Conservation (phyloP, 2,113 vertebrate species). For the zebrafish (Danio rerio) region GRCz12tu NC_133189.1:41939501-41940000, state of each 20-base stretch:
- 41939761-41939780: slow-evolving; percentile 35
- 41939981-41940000: slow-evolving; percentile 20
- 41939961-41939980: slow-evolving; percentile 16
- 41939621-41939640: not conserved
- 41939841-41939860: slow-evolving; percentile 23
- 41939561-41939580: not conserved
- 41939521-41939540: not conserved
- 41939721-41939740: slow-evolving; percentile 5
- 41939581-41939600: not conserved
- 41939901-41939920: not conserved
- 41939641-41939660: not conserved
- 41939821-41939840: slow-evolving; percentile 30
- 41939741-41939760: not conserved
- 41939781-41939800: slow-evolving; percentile 9
- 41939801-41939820: slow-evolving; percentile 15
- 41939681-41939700: slow-evolving; percentile 10
- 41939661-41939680: not conserved
- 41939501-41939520: no score
- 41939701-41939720: slow-evolving; percentile 1
- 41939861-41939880: slow-evolving; percentile 14
- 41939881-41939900: slow-evolving; percentile 8
- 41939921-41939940: slow-evolving; percentile 4
- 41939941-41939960: slow-evolving; percentile 16
- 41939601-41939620: not conserved
- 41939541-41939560: not conserved